Evolutionary conservation across 2,888 invertebrate species (phyloP), one percentile per base, ranked within the genome.

Genomic region (Heliconius charithonia): DNA sequence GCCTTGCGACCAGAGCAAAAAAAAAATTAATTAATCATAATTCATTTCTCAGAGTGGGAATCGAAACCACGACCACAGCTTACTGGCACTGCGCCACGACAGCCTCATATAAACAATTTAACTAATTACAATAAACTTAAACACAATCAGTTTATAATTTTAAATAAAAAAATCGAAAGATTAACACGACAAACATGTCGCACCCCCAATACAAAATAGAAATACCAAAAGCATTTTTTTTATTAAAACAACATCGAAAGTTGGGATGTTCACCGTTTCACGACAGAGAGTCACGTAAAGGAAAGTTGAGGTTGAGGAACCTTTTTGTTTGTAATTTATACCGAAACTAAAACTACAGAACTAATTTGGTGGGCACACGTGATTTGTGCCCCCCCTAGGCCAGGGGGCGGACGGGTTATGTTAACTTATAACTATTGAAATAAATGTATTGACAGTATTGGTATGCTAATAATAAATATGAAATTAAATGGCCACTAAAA

Each of bases 241-340:
- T 73, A 77, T 72, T 74, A 73, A 77, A 73, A 79, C 73, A 67
- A 79, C 16, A 62, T 69, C n/a, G 51, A 66, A 77, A 80, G 65
- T 81, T 77, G 16, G 73, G 78, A 59, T 76, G 79, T 71, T 81
- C 56, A 77, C 65, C 67, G 70, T 80, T 82, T 82, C 83, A 85
- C 81, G 83, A 81, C 73, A 80, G 51, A 25, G 63, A 81, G 82
- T 84, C 85, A 85, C 85, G 85, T 85, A 83, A 83, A 41, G 70
- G 37, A 80, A 82, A 82, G 82, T 81, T 84, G 81, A 74, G 81
- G 75, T 79, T 84, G 81, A 71, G 81, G 75, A 79, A 84, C 85
- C 85, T 84, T 85, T 85, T 83, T 83, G 85, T 84, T 85, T 72
- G 82, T 76, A 78, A 81, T 74, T 78, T 82, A 79, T 76, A 80